Conservation (phyloP, 2,113 vertebrate genomes). For the Cromileptes altivelis region DNA sequence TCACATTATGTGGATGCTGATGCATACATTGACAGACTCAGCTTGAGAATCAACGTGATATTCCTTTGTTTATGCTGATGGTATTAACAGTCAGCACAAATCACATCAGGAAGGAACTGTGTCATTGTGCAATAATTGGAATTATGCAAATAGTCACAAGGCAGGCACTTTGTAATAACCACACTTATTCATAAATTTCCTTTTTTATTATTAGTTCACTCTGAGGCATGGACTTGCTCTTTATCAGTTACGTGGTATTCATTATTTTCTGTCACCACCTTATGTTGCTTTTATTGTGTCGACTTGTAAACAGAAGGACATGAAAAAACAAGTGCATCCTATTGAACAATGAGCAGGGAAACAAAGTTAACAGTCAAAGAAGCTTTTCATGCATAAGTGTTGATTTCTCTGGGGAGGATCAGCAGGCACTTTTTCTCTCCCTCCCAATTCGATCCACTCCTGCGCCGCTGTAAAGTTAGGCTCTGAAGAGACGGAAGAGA, state of each 20-base stretch:
- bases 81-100: slow-evolving; percentile 83
- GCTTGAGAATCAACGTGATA: slow-evolving; percentile 59
- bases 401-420: slow-evolving; percentile 83
- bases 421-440: slow-evolving; percentile 78
- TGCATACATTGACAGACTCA: slow-evolving; percentile 56
- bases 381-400: slow-evolving; percentile 83
- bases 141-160: slow-evolving; percentile 82
- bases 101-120: slow-evolving; percentile 80
- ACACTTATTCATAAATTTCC: slow-evolving; percentile 76
- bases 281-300: slow-evolving; percentile 67
- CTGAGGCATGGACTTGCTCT: slow-evolving; percentile 51
- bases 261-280: slow-evolving; percentile 73
- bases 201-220: slow-evolving; percentile 75
- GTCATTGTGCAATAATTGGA: slow-evolving; percentile 82
- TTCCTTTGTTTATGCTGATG: slow-evolving; percentile 81
- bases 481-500: slow-evolving; percentile 82
- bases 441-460: slow-evolving; percentile 75
- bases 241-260: slow-evolving; percentile 68
- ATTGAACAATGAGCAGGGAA: slow-evolving; percentile 76
- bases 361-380: slow-evolving; percentile 82
- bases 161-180: slow-evolving; percentile 73
- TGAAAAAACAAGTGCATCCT: slow-evolving; percentile 63
- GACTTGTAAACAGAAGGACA: slow-evolving; percentile 71
- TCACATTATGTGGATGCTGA: slow-evolving; percentile 41
- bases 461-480: slow-evolving; percentile 81